Evolutionary conservation across 2,888 invertebrate genomes (phyloP), one percentile per base, ranked within the genome.

Genomic region (Melanostoma scalare): DNA sequence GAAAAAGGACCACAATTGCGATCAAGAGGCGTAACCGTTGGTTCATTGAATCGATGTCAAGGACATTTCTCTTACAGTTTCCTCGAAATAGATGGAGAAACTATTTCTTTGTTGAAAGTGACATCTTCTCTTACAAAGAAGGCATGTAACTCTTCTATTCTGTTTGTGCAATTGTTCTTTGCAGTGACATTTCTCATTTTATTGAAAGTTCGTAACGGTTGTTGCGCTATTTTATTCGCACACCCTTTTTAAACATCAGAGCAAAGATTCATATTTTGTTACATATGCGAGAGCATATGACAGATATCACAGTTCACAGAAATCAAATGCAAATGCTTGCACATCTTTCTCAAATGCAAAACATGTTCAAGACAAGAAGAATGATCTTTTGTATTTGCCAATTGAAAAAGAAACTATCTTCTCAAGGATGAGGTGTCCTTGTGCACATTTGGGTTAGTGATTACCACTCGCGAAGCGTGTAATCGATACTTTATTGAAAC

Each of bases 401-500:
- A 78, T 63, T 84, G 74, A 63, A 56, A 42, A 20, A 20, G 40
- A 74, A 31, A 50, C 4, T 10, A 2, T 9, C 4, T 48, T 53
- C 4, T 58, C 40, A 53, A 53, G 53, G 30, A 63, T 35, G 6
- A 8, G 20, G 31, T 74, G 55, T 75, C 79, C 74, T 74, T 68
- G 61, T 44, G 6, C 9, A 55, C 55, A 55, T 53, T 53, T 65
- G 46, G 6, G 6, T 30, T 31, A 6, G 55, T 20, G 20, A 63
- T 38, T 31, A 50, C 55, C 8, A 56, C 42, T 31, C 46, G 36
- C 33, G 36, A 38, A 72, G 60, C 75, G 56, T 85, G 84, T 75
- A 85, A 85, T 85, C 79, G 84, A 85, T 85, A 85, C 79, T 85
- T 85, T 85, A 84, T 84, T 74, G 60, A 30, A 35, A 76, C 20